Percentiles rank a stretch among this genome's conserved stretches.
phyloP scores from a whole-genome alignment of 2,113 vertebrate species.

The Sinocyclocheilus anophthalmus region DNA sequence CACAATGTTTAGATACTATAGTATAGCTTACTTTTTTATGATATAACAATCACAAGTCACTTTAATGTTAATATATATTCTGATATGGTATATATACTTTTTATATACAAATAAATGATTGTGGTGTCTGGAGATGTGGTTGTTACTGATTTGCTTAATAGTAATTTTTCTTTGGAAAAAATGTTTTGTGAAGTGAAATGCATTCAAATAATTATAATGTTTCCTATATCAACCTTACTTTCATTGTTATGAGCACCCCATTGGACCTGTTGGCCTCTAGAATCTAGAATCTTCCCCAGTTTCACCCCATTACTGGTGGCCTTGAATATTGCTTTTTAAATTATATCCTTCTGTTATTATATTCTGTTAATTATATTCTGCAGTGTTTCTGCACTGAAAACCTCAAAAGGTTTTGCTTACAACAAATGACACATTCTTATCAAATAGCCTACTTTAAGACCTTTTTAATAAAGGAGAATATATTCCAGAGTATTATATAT shows the following conservation, averaged over 20 bases:
- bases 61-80: background rate
- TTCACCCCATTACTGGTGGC: background rate
- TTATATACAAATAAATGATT: background rate
- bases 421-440: background rate
- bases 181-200: background rate
- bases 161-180: background rate
- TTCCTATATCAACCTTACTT: background rate
- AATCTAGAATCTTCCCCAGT: background rate
- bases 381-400: background rate
- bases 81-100: no score
- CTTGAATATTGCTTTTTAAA: background rate
- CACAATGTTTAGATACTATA: background rate
- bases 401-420: background rate
- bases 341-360: background rate
- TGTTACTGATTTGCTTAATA: background rate
- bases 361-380: no score
- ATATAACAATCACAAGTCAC: background rate
- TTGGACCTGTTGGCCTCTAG: background rate
- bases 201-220: background rate
- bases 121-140: background rate
- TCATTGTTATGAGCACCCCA: background rate
- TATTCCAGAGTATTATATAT: background rate
- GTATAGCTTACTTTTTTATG: background rate
- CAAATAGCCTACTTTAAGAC: background rate
- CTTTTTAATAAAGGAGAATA: background rate